These are phyloP conservation scores for Drosophila equinoxialis DNA, from an alignment of 1,140 invertebrate genomes.

Conservation along the genomic window DNA sequence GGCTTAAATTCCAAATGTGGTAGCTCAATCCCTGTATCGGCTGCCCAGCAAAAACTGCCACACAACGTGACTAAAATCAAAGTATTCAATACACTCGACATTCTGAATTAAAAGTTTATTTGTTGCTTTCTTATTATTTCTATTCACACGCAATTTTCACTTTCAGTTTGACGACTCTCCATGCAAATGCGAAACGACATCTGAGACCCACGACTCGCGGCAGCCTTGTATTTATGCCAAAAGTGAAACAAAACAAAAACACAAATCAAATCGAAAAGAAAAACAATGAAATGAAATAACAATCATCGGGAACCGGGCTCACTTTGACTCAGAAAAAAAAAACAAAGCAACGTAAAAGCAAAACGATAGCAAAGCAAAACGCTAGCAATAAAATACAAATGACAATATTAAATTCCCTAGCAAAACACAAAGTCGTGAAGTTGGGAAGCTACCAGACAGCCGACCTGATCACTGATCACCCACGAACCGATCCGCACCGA, in stretches of 20 bases:
- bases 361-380: slow-evolving; percentile 42
- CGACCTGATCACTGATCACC: slow-evolving; percentile 39
- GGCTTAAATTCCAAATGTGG: slow-evolving; percentile 53
- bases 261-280: slow-evolving; percentile 58
- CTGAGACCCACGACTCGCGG: slow-evolving; percentile 46
- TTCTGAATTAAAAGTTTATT: slow-evolving; percentile 26
- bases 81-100: slow-evolving; percentile 27
- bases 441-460: slow-evolving; percentile 11
- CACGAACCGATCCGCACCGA: slow-evolving; percentile 4
- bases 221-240: slow-evolving; percentile 70
- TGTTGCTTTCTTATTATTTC: slow-evolving; percentile 10
- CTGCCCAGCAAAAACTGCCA: slow-evolving; percentile 25
- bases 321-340: slow-evolving; percentile 10
- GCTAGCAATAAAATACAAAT: slow-evolving; percentile 66
- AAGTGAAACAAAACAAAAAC: slow-evolving; percentile 41
- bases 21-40: slow-evolving; percentile 40
- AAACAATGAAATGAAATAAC: slow-evolving; percentile 10
- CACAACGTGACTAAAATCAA: slow-evolving; percentile 35
- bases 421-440: slow-evolving; percentile 48
- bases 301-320: slow-evolving; percentile 23
- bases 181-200: slow-evolving; percentile 65
- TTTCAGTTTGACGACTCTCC: slow-evolving; percentile 25
- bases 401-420: slow-evolving; percentile 75
- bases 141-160: slow-evolving; percentile 8
- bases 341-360: slow-evolving; percentile 40